phyloP scores from a whole-genome alignment of 1,140 invertebrate genomes.

The Psilanteris sp. region DNA sequence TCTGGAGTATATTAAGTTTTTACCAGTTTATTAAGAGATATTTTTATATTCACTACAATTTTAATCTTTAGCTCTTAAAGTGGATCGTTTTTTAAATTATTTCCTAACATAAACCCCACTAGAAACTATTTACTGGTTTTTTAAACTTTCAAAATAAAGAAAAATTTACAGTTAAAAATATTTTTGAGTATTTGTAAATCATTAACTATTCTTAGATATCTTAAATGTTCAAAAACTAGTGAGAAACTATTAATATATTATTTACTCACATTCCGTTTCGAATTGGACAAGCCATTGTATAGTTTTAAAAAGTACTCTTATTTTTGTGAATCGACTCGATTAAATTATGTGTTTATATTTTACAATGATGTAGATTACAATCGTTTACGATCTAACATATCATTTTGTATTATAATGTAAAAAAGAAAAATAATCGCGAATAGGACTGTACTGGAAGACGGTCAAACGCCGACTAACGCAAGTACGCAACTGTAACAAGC shows the following conservation, averaged over 20 bases:
- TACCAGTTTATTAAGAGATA: no score
- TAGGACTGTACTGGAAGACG: conserved; percentile 48
- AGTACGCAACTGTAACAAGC: conserved; percentile 44
- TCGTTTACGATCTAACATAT: conserved; percentile 11
- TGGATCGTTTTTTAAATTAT: no score
- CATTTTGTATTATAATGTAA: conserved; percentile 3
- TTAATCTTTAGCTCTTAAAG: no score
- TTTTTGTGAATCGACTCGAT: neutral
- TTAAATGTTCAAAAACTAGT: no score
- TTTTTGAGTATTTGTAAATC: no score
- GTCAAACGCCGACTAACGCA: conserved; percentile 52
- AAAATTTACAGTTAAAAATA: no score
- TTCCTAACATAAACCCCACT: no score
- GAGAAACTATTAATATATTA: neutral
- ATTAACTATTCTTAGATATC: no score
- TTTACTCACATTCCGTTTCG: conserved; percentile 67
- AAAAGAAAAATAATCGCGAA: conserved; percentile 31
- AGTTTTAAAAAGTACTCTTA: conserved; percentile 1
- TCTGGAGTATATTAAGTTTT: no score
- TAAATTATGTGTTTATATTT: neutral
- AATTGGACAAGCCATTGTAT: conserved; percentile 68
- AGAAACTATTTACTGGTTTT: no score
- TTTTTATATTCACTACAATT: no score
- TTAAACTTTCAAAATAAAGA: no score
- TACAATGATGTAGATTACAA: neutral